These are phyloP conservation scores for Anoplius nigerrimus DNA, from an alignment of 2,888 invertebrate species.

Conservation along the genomic window DNA sequence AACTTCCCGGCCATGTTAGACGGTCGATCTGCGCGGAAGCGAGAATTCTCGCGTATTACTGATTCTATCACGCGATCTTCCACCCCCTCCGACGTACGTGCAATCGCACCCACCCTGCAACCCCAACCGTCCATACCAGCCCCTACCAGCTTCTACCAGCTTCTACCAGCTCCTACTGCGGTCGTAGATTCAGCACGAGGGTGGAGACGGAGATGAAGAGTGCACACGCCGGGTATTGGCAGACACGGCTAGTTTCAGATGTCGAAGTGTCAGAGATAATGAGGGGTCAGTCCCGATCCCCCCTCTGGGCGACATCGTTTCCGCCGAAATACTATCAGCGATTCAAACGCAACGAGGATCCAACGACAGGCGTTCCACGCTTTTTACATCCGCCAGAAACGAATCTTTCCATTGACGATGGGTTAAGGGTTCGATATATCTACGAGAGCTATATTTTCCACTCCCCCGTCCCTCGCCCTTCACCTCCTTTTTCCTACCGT, in stretches of 20 bases:
- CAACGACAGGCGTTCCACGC: not conserved
- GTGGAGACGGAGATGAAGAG: not conserved
- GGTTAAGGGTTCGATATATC: constrained; percentile 28
- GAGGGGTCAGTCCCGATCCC: not conserved
- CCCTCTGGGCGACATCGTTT: not conserved
- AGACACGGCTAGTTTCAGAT: constrained; percentile 11
- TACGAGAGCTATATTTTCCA: constrained; percentile 20
- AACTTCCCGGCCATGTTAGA: no score
- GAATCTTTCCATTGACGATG: constrained; percentile 24
- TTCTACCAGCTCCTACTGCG: no score
- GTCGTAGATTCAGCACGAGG: no score
- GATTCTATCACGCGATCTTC: no score
- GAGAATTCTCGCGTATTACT: no score
- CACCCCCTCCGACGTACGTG: no score
- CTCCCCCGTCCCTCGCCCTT: constrained; percentile 18
- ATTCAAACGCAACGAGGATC: no score
- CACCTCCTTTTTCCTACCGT: constrained; percentile 6
- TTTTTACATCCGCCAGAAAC: constrained; percentile 19
- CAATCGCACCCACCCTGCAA: no score
- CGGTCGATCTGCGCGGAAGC: no score
- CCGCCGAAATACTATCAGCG: not conserved
- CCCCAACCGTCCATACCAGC: no score
- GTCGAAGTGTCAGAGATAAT: constrained; percentile 24
- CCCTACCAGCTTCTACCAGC: no score
- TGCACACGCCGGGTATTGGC: not conserved